Conservation (phyloP, 2,888 invertebrate genomes). For the Acleris laterana region DNA sequence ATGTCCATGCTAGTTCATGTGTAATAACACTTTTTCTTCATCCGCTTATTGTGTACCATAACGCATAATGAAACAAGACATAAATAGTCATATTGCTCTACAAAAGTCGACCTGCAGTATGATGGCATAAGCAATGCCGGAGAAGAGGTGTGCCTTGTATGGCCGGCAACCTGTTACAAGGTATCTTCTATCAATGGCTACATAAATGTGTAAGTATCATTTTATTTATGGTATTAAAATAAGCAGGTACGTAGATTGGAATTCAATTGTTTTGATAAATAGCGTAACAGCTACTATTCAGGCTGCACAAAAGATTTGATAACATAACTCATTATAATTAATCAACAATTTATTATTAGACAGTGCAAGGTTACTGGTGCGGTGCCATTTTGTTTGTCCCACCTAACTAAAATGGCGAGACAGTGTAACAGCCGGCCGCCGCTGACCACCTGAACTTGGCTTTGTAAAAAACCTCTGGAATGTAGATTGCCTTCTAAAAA, state of each 20-base stretch:
- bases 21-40: conserved; percentile 7
- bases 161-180: conserved; percentile 3
- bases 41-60: conserved; percentile 2
- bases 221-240: background rate
- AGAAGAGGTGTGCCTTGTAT: conserved; percentile 9
- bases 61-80: conserved; percentile 10
- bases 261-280: conserved; percentile 7
- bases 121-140: background rate
- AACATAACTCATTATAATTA: conserved; percentile 21
- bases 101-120: background rate
- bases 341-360: conserved; percentile 21
- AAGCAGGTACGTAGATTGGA: background rate
- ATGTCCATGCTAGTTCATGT: background rate
- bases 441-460: conserved; percentile 56
- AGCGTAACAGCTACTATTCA: conserved; percentile 1
- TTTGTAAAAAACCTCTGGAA: conserved; percentile 54
- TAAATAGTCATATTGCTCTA: conserved; percentile 17
- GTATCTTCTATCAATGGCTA: background rate
- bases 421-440: conserved; percentile 29
- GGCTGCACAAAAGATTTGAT: conserved; percentile 13
- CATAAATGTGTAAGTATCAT: no score
- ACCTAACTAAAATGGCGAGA: conserved; percentile 10
- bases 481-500: conserved; percentile 69
- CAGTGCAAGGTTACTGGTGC: conserved; percentile 12
- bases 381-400: background rate